phyloP scores from a whole-genome alignment of 2,888 invertebrate species.

The Troilus luridus region DNA sequence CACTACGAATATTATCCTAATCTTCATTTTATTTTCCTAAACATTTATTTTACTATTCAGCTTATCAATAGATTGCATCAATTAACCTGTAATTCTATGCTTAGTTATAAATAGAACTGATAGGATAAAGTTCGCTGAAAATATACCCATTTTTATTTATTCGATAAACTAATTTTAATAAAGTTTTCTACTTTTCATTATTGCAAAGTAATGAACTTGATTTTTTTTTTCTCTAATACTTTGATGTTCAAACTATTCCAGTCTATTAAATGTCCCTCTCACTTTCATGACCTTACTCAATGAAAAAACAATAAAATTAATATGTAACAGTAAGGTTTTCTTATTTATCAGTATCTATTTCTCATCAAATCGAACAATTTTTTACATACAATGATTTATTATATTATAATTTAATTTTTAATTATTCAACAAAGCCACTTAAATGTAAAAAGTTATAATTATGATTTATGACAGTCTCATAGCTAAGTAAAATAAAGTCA shows the following conservation, averaged over 20 bases:
- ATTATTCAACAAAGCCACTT: neutral
- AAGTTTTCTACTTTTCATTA: neutral
- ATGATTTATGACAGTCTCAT: neutral
- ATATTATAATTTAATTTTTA: neutral
- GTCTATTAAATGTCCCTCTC: neutral
- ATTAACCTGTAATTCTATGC: constrained; percentile 34
- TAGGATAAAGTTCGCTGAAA: neutral
- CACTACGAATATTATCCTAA: neutral
- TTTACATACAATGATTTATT: neutral
- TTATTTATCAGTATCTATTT: neutral
- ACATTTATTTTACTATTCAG: neutral
- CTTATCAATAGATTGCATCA: neutral
- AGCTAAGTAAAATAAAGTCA: neutral
- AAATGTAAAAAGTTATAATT: neutral
- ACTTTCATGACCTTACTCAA: neutral
- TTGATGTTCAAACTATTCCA: neutral
- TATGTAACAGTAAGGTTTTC: neutral
- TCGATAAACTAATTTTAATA: neutral
- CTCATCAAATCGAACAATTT: neutral
- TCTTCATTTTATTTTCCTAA: neutral
- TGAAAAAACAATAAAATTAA: neutral
- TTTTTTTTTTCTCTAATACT: neutral
- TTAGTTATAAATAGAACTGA: constrained; percentile 25
- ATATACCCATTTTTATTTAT: neutral
- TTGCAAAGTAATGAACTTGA: neutral